Evolutionary conservation across 2,888 invertebrate genomes (phyloP).

Genomic region (Hirudinaria manillensis): DNA sequence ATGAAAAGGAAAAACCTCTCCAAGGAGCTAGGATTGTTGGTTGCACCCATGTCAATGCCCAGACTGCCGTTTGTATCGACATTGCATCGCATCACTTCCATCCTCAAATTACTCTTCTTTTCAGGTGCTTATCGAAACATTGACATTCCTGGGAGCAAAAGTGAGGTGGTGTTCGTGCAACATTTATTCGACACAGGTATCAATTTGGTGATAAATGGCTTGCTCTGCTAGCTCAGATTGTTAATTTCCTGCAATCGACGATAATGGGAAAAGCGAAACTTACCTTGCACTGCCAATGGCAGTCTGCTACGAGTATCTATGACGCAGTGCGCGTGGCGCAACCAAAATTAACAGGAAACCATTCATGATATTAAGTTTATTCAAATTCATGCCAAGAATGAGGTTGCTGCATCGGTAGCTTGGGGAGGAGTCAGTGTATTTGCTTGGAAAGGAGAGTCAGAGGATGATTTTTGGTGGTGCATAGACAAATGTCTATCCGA

Average conservation of each 20-base stretch:
- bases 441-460: constrained; percentile 99
- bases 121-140: constrained; percentile 87
- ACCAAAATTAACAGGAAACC: too few species aligned
- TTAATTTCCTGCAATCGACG: too few species aligned
- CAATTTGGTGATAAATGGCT: constrained; percentile 57
- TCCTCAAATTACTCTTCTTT: neutral
- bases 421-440: constrained; percentile 86
- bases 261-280: too few species aligned
- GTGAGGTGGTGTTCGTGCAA: constrained; percentile 99
- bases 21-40: constrained; percentile 92
- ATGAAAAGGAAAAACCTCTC: constrained; percentile 81
- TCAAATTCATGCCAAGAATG: constrained; percentile 64
- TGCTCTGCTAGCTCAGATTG: too few species aligned
- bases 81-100: constrained; percentile 1
- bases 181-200: constrained; percentile 97
- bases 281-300: too few species aligned
- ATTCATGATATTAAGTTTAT: too few species aligned
- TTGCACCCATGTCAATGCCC: constrained; percentile 95
- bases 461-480: constrained; percentile 97
- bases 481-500: constrained; percentile 95
- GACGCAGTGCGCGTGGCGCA: too few species aligned
- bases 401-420: constrained; percentile 96
- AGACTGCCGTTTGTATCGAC: constrained; percentile 70
- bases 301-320: too few species aligned
- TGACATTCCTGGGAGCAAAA: constrained; percentile 88